Evolutionary conservation across 2,888 invertebrate genomes (phyloP).

Genomic region (Lochmaea capreae): DNA sequence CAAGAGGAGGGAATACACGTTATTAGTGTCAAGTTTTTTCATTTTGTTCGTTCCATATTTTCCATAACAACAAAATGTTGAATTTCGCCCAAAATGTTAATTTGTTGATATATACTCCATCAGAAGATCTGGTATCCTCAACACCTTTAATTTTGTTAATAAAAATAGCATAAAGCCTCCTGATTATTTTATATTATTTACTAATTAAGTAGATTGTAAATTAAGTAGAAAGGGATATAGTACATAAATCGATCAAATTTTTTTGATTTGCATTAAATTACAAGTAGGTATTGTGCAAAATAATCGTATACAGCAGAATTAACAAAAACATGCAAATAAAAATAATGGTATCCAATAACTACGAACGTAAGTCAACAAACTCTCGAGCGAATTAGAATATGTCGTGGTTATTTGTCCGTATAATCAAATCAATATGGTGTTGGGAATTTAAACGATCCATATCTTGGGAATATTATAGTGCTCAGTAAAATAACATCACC

Average conservation of each 20-base stretch:
- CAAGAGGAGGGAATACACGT: too few relatives aligned
- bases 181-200: too few relatives aligned
- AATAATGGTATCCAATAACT: neutral
- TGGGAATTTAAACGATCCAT: slow-evolving; percentile 3
- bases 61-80: too few relatives aligned
- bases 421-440: slow-evolving; percentile 8
- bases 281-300: neutral
- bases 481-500: neutral
- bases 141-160: too few relatives aligned
- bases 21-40: too few relatives aligned
- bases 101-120: too few relatives aligned
- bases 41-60: too few relatives aligned
- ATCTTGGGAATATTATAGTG: slow-evolving; percentile 7
- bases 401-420: slow-evolving; percentile 10
- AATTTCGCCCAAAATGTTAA: too few relatives aligned
- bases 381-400: slow-evolving; percentile 8
- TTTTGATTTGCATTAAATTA: neutral
- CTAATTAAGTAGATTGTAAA: too few relatives aligned
- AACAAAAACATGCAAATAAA: neutral
- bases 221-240: too few relatives aligned
- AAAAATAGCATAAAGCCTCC: too few relatives aligned
- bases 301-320: neutral
- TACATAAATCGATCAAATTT: neutral
- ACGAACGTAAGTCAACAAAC: neutral
- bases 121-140: too few relatives aligned